A percentile compares a stretch with the other conserved stretches of the same genome.
Evolutionary conservation across 2,797 vertebrate species (phyloP).

Genomic region (Ctenosaura bakeri): DNA sequence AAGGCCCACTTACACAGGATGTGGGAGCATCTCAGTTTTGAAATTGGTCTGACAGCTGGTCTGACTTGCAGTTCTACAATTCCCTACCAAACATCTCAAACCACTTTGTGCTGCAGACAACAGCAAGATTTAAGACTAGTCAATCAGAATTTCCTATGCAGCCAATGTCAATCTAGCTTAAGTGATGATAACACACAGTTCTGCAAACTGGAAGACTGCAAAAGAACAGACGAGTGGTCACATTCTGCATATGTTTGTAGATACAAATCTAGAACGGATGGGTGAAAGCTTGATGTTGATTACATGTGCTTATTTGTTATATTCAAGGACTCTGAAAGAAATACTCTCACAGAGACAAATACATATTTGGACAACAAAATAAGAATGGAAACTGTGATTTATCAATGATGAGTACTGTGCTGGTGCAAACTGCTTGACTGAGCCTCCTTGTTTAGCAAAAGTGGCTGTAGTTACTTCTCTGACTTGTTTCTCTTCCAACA

Average conservation of each 20-base stretch:
- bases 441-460: no score
- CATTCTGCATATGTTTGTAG: background rate
- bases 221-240: background rate
- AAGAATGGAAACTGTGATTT: no score
- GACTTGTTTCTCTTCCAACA: background rate
- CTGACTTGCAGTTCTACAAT: background rate
- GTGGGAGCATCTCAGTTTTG: background rate
- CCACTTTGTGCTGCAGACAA: background rate
- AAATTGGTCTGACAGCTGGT: no score
- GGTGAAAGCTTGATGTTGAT: background rate
- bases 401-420: no score
- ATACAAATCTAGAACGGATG: no score
- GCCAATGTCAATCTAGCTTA: background rate
- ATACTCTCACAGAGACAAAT: background rate
- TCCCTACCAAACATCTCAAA: background rate
- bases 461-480: no score
- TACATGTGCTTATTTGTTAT: background rate
- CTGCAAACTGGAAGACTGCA: background rate
- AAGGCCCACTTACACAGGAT: background rate
- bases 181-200: background rate
- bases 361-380: no score
- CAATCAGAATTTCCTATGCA: background rate
- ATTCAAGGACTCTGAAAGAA: background rate
- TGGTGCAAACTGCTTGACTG: no score
- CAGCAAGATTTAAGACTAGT: no score